Base-by-base conservation (phyloP, 2,797 vertebrate species). In the Morelia viridis region DNA sequence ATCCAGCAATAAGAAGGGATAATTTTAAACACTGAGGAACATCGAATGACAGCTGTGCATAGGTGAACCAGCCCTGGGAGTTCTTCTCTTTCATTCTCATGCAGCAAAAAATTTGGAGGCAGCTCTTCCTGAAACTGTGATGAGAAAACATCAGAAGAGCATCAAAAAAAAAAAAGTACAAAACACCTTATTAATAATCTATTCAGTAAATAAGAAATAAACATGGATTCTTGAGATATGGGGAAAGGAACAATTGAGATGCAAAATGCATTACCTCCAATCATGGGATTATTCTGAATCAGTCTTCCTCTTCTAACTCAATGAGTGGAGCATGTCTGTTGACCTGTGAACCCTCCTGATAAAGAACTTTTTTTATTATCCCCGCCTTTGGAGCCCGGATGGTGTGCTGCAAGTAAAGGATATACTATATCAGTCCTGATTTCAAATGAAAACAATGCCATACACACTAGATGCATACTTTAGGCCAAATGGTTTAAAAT, bases 331-430 rank as follows among this genome's bases (percentile, higher is more conserved):
- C 97, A 0, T 99, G 98, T 31, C 99, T 98, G 68, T 95, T 98
- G 90, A 98, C 99, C 97, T 99, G 99, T 11, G 98, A 97, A 57
- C 99, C 99, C 96, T 99, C 99, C 89, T 94, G 97, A 96, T 98
- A 99, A 96, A 98, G 95, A 53, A 99, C 98, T 92, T 97, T 99
- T 96, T 98, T 99, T 90, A 99, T 98, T 1, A 98, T 97, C 1
- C 99, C 99, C 0, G 98, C 97, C 96, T 98, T 99, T 0, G 99
- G 98, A 3, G 99, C 98, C 92, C 98, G 97, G 94, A 99, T 99
- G 24, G 97, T 99, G 86, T 99, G 99, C 99, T 99, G 98, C 46
- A 60, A 1, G 92, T 91, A 97, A 95, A 93, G 92, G 13, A 56
- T 3, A 58, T 0, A 50, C 56, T 90, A 61, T 91, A 88, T 0